A percentile compares a stretch with the other conserved stretches of the same genome.
Conservation (phyloP, 2,888 invertebrate species). For the Eupeodes luniger region DNA sequence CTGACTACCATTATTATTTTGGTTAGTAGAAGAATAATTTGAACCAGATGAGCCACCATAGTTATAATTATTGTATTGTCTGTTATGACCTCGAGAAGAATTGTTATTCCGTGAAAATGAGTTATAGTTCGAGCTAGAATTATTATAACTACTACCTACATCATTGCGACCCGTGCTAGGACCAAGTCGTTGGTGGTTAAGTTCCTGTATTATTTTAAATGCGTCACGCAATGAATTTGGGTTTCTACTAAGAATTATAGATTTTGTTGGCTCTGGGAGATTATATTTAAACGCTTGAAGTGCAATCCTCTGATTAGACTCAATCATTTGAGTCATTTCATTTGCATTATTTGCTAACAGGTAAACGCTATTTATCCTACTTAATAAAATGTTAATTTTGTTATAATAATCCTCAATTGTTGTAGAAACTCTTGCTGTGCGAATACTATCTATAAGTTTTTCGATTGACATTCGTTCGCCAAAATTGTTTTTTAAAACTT, state of each 20-base stretch:
- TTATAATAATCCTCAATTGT: slow-evolving; percentile 51
- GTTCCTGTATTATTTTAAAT: not conserved
- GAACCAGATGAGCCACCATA: too few relatives aligned
- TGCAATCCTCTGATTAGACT: slow-evolving; percentile 7
- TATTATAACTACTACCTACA: not conserved
- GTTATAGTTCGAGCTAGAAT: not conserved
- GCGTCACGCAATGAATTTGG: not conserved
- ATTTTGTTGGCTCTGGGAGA: not conserved
- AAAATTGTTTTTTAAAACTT: slow-evolving; percentile 41
- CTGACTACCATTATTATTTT: not conserved
- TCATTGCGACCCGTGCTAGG: not conserved
- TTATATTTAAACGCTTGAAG: slow-evolving; percentile 15
- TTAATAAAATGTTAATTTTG: slow-evolving; percentile 27
- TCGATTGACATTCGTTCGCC: slow-evolving; percentile 22
- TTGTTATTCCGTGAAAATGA: not conserved
- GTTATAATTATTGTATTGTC: not conserved
- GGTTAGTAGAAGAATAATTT: too few relatives aligned
- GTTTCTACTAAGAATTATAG: slow-evolving; percentile 11
- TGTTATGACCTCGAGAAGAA: not conserved
- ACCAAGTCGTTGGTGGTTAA: not conserved
- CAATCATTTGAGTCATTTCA: not conserved
- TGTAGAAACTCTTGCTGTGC: slow-evolving; percentile 29
- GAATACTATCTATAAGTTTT: slow-evolving; percentile 40
- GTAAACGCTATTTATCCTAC: slow-evolving; percentile 29
- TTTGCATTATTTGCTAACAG: not conserved